Evolutionary conservation across 1,140 invertebrate genomes (phyloP), one percentile per base, ranked within the genome.

Genomic region (Brevipalpus yothersi): DNA sequence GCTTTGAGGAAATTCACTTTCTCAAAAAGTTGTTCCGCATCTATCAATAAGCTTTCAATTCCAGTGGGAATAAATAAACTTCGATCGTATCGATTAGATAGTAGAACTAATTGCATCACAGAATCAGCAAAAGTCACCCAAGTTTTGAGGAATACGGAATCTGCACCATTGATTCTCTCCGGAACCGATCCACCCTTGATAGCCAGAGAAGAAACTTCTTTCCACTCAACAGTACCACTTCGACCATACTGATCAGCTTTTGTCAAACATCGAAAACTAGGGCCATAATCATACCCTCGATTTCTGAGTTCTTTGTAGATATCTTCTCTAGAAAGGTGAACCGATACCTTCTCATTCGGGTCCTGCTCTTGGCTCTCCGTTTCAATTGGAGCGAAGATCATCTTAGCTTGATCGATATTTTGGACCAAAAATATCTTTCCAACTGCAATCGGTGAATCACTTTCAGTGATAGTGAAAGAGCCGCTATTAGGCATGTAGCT

Each of bases 1-100:
- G n/a, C n/a, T n/a, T 49, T 49, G 2, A 49, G 19, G 8, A 13
- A 15, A 49, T 66, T 58, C 41, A 66, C 51, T 41, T 62, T 59
- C 4, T n/a, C 31, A 3, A 31, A 5, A 31, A 31, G 2, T 31
- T 31, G 2, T 31, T 31, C 47, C 12, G 60, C 51, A 58, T 62
- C 60, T 40, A 39, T 39, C 15, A 82, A 73, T 8, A 82, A 75
- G 60, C 79, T 78, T 67, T 88, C 82, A 19, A 96, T 75, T 58
- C 86, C 77, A 11, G 88, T 92, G 11, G 92, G 92, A 47, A 96
- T 70, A 67, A 83, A 84, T 0, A 95, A 74, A 67, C 84, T 80
- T 40, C 82, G 75, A 2, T 79, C 78, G 61, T 81, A 79, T 62
- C 80, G 78, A 41, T 67, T 61, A 8, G 60, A 7, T 1, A 57